Percentiles rank a stretch among this genome's conserved stretches.
Conservation (phyloP, 2,113 vertebrate genomes). For the Chaenogobius annularis region DNA sequence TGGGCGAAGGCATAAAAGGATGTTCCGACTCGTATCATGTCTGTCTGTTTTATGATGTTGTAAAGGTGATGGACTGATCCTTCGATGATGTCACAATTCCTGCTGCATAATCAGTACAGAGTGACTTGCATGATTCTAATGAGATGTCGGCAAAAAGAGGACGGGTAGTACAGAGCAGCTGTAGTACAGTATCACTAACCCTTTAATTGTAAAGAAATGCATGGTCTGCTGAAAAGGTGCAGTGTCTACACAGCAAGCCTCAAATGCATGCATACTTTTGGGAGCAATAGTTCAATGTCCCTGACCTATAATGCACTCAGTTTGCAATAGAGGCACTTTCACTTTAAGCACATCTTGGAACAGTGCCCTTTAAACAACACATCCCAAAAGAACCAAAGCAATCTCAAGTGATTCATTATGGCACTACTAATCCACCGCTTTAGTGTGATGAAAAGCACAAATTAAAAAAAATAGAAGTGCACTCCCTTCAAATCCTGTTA, state of each 20-base stretch:
- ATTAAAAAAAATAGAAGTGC: constrained; percentile 31
- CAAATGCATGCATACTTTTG: constrained; percentile 13
- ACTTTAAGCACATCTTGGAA: constrained; percentile 34
- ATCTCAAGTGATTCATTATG: constrained; percentile 54
- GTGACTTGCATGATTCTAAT: constrained; percentile 44
- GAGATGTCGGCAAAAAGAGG: constrained; percentile 45
- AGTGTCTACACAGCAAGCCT: constrained; percentile 4
- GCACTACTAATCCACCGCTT: constrained; percentile 49
- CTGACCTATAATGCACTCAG: constrained; percentile 40
- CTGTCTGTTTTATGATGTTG: no score
- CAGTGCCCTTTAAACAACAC: constrained; percentile 28
- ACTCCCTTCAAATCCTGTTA: constrained; percentile 9
- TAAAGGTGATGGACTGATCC: no score
- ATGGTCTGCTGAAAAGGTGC: constrained; percentile 11
- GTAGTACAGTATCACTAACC: constrained; percentile 4
- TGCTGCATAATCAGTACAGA: no score
- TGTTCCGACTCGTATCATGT: no score
- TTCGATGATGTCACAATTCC: no score
- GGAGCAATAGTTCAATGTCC: constrained; percentile 19
- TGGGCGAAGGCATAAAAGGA: no score
- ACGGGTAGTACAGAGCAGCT: constrained; percentile 8
- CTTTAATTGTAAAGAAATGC: constrained; percentile 22
- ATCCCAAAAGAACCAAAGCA: constrained; percentile 40
- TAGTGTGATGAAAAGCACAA: constrained; percentile 45
- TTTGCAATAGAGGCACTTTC: constrained; percentile 36